Conservation (phyloP, 1,140 invertebrate species). For the Drosophila subpulchrella region DNA sequence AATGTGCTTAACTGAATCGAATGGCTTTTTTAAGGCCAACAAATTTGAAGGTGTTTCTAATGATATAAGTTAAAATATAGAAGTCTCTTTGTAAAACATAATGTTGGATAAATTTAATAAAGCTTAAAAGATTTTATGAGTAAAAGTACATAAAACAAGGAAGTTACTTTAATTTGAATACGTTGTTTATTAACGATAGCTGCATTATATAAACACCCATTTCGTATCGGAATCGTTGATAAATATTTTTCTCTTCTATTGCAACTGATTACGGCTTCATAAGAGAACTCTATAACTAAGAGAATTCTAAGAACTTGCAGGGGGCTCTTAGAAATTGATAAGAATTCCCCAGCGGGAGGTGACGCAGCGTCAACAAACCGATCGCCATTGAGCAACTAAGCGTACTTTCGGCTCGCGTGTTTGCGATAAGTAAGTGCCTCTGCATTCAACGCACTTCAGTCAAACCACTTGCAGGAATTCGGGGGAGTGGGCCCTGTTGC, state of each 20-base stretch:
- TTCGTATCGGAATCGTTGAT: too few species aligned
- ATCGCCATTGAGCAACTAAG: conserved; percentile 16
- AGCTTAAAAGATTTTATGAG: too few species aligned
- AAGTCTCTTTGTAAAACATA: too few species aligned
- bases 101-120: too few species aligned
- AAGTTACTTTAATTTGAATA: not conserved
- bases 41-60: not conserved
- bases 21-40: not conserved
- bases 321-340: conserved; percentile 9
- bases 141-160: too few species aligned
- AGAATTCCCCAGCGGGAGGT: conserved; percentile 19
- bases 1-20: not conserved
- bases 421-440: conserved; percentile 31
- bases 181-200: not conserved
- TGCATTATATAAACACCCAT: not conserved
- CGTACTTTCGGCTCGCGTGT: conserved; percentile 29
- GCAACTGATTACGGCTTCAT: not conserved
- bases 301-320: not conserved
- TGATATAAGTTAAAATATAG: not conserved
- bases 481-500: not conserved
- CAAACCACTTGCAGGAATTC: conserved; percentile 13
- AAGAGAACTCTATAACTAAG: conserved; percentile 18
- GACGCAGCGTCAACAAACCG: conserved; percentile 39
- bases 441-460: conserved; percentile 33
- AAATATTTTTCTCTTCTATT: not conserved